These are phyloP conservation scores for Wasmannia auropunctata DNA, from an alignment of 1,140 invertebrate species.

Conservation along the genomic window DNA sequence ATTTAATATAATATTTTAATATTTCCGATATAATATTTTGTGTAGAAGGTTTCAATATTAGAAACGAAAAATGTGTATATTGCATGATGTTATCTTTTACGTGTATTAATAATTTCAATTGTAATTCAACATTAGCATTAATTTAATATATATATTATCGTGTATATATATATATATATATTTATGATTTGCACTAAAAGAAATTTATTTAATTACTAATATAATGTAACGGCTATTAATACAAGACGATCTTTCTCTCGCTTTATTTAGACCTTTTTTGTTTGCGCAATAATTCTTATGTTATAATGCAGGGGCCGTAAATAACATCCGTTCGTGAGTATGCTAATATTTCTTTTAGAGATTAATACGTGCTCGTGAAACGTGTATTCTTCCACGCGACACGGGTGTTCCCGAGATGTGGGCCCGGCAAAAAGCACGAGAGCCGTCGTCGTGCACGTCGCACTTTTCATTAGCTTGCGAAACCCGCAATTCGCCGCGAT, in stretches of 20 bases:
- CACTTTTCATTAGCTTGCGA: constrained; percentile 58
- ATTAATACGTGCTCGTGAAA: constrained; percentile 26
- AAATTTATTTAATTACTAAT: not conserved
- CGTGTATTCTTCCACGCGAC: not conserved
- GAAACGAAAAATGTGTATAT: not conserved
- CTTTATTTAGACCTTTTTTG: not conserved
- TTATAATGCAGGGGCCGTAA: not conserved
- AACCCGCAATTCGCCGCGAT: constrained; percentile 34
- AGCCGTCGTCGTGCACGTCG: not conserved
- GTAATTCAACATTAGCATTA: not conserved
- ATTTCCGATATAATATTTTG: too few relatives aligned
- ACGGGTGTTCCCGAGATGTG: constrained; percentile 17
- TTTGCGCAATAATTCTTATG: not conserved
- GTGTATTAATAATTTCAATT: not conserved
- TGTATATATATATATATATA: too few relatives aligned
- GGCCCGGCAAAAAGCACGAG: constrained; percentile 28
- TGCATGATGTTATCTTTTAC: not conserved
- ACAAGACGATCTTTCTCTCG: not conserved
- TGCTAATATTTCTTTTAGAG: constrained; percentile 14
- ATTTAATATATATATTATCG: too few relatives aligned
- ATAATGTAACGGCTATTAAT: too few relatives aligned
- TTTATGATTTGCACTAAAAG: not conserved
- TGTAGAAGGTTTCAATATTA: too few relatives aligned
- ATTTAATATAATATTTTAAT: not conserved
- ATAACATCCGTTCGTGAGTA: not conserved